Base-by-base conservation (phyloP, 2,797 vertebrate species). In the Phyllotis vaccarum region DNA sequence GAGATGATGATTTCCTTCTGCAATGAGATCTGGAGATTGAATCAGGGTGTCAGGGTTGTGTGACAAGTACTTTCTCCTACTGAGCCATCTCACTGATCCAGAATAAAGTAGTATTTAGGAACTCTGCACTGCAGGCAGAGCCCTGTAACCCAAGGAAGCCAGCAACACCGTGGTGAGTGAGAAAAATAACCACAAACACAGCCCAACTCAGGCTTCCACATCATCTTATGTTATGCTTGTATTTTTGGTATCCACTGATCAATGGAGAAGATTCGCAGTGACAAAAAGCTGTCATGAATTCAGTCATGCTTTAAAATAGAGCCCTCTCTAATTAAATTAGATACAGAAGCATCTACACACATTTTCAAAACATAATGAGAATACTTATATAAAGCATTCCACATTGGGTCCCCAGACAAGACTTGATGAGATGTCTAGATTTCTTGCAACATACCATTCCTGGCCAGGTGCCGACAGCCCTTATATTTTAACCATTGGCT, bases 241-340 rank as follows among this genome's bases (percentile, higher is more conserved):
- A 90, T 85, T 88, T 70, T 88, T 68, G 66, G 72, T 80, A 46
- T 29, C 70, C 31, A 46, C 0, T 74, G 27, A 93, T 21, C 68
- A 86, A 87, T 68, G 49, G 90, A 96, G 72, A 96, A 93, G 72
- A 85, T 74, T 64, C 1, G 19, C 5, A 54, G 68, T 22, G 74
- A 87, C 72, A 78, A 85, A 86, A 96, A 92, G 74, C 83, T 58
- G 82, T 52, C 96, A 43, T 70, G 86, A 75, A 93, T 94, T 88
- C 68, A 70, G 43, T 78, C 58, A 88, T 46, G 75, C 68, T 91
- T 86, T 93, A 66, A 95, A 90, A 90, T 90, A 82, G 68, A 89
- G 58, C 70, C 56, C 8, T 43, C 62, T 14, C 78, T 86, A 87
- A 70, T 91, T 90, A 81, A 95, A 86, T 91, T 60, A 92, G 56